Conservation (phyloP, 1,140 invertebrate genomes). For the Leucophenga varia region DNA sequence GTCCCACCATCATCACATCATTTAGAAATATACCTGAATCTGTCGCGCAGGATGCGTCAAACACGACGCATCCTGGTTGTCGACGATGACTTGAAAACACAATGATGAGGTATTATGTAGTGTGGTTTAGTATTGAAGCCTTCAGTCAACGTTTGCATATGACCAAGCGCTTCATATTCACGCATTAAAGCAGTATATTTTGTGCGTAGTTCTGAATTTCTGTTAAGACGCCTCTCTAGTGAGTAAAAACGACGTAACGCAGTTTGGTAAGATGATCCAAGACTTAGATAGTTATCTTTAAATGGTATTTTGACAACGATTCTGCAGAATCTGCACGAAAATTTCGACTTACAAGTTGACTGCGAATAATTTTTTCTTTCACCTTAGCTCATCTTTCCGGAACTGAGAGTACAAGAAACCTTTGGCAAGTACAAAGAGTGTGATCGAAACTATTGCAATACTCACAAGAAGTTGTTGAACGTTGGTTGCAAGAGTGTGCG, state of each 20-base stretch:
- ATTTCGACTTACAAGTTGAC: not conserved
- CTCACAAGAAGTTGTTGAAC: no score
- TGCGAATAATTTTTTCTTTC: not conserved
- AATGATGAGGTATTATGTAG: constrained; percentile 35
- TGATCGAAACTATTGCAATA: no score
- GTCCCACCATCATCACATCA: constrained; percentile 6
- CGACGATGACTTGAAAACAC: constrained; percentile 21
- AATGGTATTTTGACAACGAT: constrained; percentile 23
- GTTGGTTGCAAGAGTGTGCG: no score
- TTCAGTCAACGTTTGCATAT: constrained; percentile 14
- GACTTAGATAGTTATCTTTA: constrained; percentile 17
- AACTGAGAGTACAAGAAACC: no score
- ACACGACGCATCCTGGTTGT: constrained; percentile 12
- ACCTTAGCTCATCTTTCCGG: not conserved
- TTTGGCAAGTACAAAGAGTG: no score
- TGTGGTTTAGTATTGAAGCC: constrained; percentile 1
- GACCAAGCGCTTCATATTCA: constrained; percentile 34
- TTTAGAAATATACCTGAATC: constrained; percentile 17
- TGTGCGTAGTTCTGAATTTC: constrained; percentile 1
- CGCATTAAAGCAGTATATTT: constrained; percentile 28
- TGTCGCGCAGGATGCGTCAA: constrained; percentile 4
- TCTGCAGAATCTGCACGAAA: no score
- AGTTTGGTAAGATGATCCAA: constrained; percentile 33
- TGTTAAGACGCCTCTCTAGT: not conserved
- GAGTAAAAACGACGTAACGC: not conserved